A percentile compares a stretch with the other conserved stretches of the same genome.
These are phyloP conservation scores for Miniopterus natalensis DNA, from an alignment of 2,113 vertebrate species.

Conservation along the genomic window DNA sequence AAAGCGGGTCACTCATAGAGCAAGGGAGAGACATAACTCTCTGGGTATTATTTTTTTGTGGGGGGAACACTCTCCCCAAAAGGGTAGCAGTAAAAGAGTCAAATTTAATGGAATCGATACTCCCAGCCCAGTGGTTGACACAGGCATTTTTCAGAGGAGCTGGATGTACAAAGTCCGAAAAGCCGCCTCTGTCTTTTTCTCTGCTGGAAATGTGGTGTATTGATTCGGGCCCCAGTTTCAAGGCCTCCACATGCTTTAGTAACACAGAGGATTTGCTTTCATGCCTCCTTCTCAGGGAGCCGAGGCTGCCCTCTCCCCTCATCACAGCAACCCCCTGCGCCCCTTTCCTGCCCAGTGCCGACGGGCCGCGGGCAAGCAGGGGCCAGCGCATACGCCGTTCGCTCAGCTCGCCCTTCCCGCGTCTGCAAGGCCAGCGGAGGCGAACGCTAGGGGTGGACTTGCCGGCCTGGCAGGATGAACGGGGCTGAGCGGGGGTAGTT, in stretches of 20 bases:
- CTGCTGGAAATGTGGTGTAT: conserved; percentile 83
- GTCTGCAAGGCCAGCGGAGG: not conserved
- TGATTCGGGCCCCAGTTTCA: conserved; percentile 83
- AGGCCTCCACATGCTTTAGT: conserved; percentile 79
- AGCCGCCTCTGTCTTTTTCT: conserved; percentile 70
- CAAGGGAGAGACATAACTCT: not conserved
- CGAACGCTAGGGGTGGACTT: not conserved
- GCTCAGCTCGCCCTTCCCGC: not conserved
- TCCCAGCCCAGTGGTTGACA: not conserved
- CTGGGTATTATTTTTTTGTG: not conserved
- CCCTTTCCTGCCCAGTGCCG: conserved; percentile 12
- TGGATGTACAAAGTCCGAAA: conserved; percentile 81
- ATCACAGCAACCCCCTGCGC: conserved; percentile 16
- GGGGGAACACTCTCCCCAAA: not conserved
- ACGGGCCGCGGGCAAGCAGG: too few species aligned
- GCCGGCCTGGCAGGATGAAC: not conserved
- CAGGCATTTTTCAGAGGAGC: conserved; percentile 67
- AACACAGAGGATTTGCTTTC: conserved; percentile 83
- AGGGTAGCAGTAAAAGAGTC: not conserved
- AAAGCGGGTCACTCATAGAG: not conserved
- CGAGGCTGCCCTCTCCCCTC: conserved; percentile 61
- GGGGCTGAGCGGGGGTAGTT: not conserved
- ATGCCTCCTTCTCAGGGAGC: conserved; percentile 82
- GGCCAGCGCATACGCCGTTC: too few species aligned
- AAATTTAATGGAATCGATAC: conserved; percentile 44